Percentiles rank a stretch among this genome's conserved stretches.
These are phyloP conservation scores for Smithornis capensis DNA, from an alignment of 2,113 vertebrate genomes.

Conservation along the genomic window DNA sequence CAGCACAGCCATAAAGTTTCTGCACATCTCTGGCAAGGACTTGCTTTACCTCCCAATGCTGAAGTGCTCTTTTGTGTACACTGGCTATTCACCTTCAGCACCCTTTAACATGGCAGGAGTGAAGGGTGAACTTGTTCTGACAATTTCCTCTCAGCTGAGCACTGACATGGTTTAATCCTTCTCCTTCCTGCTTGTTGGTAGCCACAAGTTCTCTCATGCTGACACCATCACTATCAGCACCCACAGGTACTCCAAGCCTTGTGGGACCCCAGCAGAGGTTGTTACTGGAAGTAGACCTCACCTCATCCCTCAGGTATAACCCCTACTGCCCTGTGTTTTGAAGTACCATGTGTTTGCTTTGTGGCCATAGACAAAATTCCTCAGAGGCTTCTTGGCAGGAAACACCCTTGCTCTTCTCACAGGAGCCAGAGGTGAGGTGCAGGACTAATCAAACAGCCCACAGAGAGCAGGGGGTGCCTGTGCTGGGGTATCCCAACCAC, in stretches of 20 bases:
- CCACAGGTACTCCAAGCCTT: not conserved
- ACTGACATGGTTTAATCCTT: not conserved
- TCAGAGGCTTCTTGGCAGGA: not conserved
- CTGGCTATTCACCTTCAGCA: not conserved
- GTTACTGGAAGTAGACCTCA: not conserved
- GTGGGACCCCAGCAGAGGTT: not conserved
- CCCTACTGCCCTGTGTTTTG: not conserved
- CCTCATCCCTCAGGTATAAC: not conserved
- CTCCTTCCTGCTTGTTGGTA: not conserved
- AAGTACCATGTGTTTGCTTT: not conserved
- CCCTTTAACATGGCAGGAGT: rapidly evolving
- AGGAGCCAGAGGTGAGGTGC: not conserved
- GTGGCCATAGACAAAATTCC: not conserved
- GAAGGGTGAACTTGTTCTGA: rapidly evolving
- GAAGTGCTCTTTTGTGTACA: not conserved
- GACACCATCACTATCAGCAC: not conserved
- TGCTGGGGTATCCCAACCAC: not conserved
- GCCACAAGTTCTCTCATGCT: not conserved
- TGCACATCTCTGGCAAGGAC: not conserved
- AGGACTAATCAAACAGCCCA: not conserved
- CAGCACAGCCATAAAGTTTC: not conserved
- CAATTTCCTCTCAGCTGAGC: not conserved
- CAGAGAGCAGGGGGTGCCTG: not conserved
- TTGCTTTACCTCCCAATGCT: not conserved
- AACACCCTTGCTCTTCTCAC: not conserved